phyloP scores from a whole-genome alignment of 1,140 invertebrate species.

The Drosophila sulfurigaster region DNA sequence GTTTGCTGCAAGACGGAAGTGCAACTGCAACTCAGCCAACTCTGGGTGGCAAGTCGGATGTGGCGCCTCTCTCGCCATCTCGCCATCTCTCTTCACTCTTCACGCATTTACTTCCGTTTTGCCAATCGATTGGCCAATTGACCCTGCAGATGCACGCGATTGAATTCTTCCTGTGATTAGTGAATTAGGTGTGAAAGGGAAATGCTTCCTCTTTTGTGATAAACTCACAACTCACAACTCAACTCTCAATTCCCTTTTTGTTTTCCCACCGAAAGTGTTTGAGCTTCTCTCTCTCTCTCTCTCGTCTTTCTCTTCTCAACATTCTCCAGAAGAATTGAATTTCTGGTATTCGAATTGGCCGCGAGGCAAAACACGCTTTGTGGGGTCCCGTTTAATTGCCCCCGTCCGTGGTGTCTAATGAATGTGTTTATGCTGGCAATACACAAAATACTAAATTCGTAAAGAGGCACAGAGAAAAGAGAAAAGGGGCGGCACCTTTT shows the following conservation, averaged over 20 bases:
- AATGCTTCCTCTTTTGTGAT: slow-evolving; percentile 32
- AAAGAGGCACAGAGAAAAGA: too few species aligned
- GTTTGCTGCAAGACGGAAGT: slow-evolving; percentile 6
- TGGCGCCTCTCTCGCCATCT: background rate
- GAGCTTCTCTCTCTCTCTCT: background rate
- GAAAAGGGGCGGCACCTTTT: slow-evolving; percentile 27
- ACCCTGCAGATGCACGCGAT: slow-evolving; percentile 4
- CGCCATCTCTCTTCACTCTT: background rate
- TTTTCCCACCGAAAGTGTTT: slow-evolving; percentile 24
- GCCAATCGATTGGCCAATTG: slow-evolving; percentile 5
- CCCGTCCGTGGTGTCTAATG: slow-evolving; percentile 9
- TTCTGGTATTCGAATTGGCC: slow-evolving; percentile 6
- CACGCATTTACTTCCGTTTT: slow-evolving; percentile 35
- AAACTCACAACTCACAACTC: background rate
- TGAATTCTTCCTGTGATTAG: slow-evolving; percentile 44
- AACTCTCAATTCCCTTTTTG: slow-evolving; percentile 5
- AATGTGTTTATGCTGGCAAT: slow-evolving; percentile 22
- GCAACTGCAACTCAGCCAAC: background rate
- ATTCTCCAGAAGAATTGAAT: too few species aligned
- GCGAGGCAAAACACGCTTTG: slow-evolving; percentile 8
- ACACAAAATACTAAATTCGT: too few species aligned
- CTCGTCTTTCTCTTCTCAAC: background rate
- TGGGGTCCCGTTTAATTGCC: slow-evolving; percentile 39
- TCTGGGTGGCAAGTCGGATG: slow-evolving; percentile 22
- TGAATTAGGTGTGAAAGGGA: slow-evolving; percentile 39